These are phyloP conservation scores for Epiblema foenella DNA, from an alignment of 2,888 invertebrate species.

Conservation along the genomic window DNA sequence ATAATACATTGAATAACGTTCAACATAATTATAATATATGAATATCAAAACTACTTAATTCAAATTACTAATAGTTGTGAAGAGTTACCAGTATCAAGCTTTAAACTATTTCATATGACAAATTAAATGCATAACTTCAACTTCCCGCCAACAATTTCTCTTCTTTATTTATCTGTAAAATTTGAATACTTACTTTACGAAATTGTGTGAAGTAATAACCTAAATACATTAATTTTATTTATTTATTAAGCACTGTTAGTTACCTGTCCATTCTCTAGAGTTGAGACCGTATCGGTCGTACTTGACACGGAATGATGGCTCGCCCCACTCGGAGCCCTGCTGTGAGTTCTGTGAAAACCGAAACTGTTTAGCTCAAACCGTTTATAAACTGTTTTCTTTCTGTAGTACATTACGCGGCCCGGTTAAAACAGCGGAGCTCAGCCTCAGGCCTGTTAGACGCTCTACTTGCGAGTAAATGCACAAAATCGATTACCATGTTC, in stretches of 20 bases:
- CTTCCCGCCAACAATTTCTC: conserved; percentile 13
- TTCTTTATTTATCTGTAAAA: conserved; percentile 24
- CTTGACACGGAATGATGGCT: conserved; percentile 81
- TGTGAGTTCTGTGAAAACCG: conserved; percentile 72
- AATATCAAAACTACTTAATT: too few species aligned
- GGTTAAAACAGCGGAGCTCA: conserved; percentile 31
- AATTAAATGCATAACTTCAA: conserved; percentile 19
- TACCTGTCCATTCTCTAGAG: conserved; percentile 83
- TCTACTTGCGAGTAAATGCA: conserved; percentile 43
- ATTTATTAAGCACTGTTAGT: conserved; percentile 28
- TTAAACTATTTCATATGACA: conserved; percentile 13
- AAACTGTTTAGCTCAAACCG: conserved; percentile 31
- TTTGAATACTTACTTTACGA: conserved; percentile 12
- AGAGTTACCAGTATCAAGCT: conserved; percentile 5
- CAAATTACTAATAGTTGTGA: conserved; percentile 12
- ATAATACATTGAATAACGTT: background rate
- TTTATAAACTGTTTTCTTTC: conserved; percentile 34
- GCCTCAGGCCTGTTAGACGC: conserved; percentile 37
- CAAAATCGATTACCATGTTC: conserved; percentile 41
- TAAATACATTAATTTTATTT: too few species aligned
- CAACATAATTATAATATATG: too few species aligned
- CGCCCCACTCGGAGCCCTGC: conserved; percentile 80
- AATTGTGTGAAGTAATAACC: conserved; percentile 12
- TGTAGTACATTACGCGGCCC: conserved; percentile 36
- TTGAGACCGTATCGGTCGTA: conserved; percentile 77